Evolutionary conservation across 1,140 invertebrate species (phyloP).

Genomic region (Ooceraea biroi): DNA sequence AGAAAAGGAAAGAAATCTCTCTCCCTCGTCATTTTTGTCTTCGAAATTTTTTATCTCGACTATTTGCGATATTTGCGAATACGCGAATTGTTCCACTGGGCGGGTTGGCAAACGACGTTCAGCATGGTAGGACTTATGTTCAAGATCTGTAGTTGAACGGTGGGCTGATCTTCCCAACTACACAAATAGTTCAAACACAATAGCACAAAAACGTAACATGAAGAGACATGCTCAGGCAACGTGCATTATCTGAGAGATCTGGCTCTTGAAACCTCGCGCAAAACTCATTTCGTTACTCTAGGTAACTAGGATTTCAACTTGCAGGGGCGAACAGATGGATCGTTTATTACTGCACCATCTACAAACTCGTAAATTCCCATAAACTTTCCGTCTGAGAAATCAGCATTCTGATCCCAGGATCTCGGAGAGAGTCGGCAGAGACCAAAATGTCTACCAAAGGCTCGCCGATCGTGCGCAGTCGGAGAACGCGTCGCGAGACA

Average conservation of each 20-base stretch:
- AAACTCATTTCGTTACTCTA: not conserved
- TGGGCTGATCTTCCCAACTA: too few relatives aligned
- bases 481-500: conserved; percentile 48
- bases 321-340: not conserved
- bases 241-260: not conserved
- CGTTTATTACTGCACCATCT: not conserved
- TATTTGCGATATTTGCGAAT: conserved; percentile 26
- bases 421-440: not conserved
- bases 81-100: not conserved
- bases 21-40: conserved; percentile 6
- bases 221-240: not conserved
- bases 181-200: too few relatives aligned
- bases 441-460: conserved; percentile 30
- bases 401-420: not conserved
- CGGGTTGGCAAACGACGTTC: not conserved
- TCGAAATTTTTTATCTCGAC: conserved; percentile 31
- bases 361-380: not conserved
- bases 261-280: not conserved
- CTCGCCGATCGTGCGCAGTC: conserved; percentile 34
- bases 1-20: too few relatives aligned
- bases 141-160: too few relatives aligned
- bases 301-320: not conserved
- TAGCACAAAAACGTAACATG: too few relatives aligned
- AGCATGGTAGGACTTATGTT: conserved; percentile 10
- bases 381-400: not conserved